phyloP scores from a whole-genome alignment of 2,888 invertebrate genomes.

The Torymus tubicola region DNA sequence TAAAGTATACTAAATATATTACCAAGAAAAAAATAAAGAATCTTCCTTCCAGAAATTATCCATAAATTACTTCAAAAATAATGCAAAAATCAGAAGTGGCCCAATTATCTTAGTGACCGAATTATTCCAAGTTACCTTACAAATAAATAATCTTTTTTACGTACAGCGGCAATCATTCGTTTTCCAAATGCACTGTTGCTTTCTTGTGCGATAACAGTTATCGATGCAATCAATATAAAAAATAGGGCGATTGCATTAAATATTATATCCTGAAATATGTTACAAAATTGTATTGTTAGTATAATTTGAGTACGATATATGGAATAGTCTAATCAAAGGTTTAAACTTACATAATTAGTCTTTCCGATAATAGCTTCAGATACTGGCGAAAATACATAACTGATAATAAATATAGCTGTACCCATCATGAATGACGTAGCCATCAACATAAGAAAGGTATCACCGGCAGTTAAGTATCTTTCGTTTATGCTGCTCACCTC shows the following conservation, averaged over 20 bases:
- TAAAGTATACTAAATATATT: background rate
- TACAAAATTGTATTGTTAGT: background rate
- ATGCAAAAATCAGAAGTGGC: no score
- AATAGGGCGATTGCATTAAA: slow-evolving; percentile 44
- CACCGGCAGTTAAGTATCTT: background rate
- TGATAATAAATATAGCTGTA: slow-evolving; percentile 54
- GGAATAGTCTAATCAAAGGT: background rate
- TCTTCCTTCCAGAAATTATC: background rate
- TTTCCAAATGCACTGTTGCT: slow-evolving; percentile 6
- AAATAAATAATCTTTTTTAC: slow-evolving; percentile 1
- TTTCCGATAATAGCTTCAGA: slow-evolving; percentile 56
- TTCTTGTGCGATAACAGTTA: slow-evolving; percentile 38
- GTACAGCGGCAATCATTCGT: slow-evolving; percentile 45
- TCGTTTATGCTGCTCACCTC: slow-evolving; percentile 46
- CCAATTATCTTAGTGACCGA: no score
- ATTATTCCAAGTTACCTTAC: background rate
- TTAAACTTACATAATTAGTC: slow-evolving; percentile 55
- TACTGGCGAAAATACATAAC: slow-evolving; percentile 56
- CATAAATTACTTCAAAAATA: no score
- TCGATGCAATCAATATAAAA: slow-evolving; percentile 46
- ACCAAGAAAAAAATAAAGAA: no score
- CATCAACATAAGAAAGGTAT: slow-evolving; percentile 53
- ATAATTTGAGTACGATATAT: background rate
- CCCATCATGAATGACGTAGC: slow-evolving; percentile 57
- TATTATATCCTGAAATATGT: slow-evolving; percentile 51